A percentile compares a stretch with the other conserved stretches of the same genome.
These are phyloP conservation scores for Heliothis subflexa DNA, from an alignment of 1,140 invertebrate species.

Conservation along the genomic window DNA sequence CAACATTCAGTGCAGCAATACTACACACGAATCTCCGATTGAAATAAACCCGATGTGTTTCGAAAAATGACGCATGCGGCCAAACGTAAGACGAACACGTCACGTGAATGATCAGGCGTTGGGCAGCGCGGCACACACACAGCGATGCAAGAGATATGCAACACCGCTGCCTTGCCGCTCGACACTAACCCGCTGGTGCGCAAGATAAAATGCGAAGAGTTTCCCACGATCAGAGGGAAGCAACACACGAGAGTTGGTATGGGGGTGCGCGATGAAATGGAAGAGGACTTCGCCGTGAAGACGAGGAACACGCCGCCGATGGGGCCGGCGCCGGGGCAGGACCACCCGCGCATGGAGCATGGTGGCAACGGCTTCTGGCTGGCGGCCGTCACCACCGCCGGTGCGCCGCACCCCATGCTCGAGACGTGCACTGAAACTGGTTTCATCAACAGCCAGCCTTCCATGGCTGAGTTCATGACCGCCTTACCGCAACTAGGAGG, in stretches of 20 bases:
- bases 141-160: slow-evolving; percentile 87
- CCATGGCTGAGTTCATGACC: slow-evolving; percentile 97
- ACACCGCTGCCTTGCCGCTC: slow-evolving; percentile 83
- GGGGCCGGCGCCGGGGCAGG: slow-evolving; percentile 73
- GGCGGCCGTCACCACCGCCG: slow-evolving; percentile 81
- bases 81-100: slow-evolving; percentile 66
- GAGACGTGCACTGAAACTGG: slow-evolving; percentile 91
- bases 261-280: slow-evolving; percentile 84
- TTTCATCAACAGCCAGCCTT: slow-evolving; percentile 96
- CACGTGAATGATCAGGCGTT: slow-evolving; percentile 73
- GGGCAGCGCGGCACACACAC: slow-evolving; percentile 67
- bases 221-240: slow-evolving; percentile 79
- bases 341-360: slow-evolving; percentile 79
- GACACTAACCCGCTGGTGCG: slow-evolving; percentile 83
- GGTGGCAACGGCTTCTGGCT: slow-evolving; percentile 84
- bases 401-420: slow-evolving; percentile 82
- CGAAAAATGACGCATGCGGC: slow-evolving; percentile 73
- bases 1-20: slow-evolving; percentile 46
- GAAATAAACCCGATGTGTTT: slow-evolving; percentile 54
- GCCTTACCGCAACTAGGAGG: slow-evolving; percentile 90
- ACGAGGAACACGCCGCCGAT: slow-evolving; percentile 80
- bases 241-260: slow-evolving; percentile 79
- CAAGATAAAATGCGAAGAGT: slow-evolving; percentile 87
- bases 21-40: slow-evolving; percentile 36
- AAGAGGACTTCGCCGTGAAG: slow-evolving; percentile 85